A percentile compares a stretch with the other conserved stretches of the same genome.
phyloP scores from a whole-genome alignment of 2,888 invertebrate genomes.

The Neoitamus cyanurus region DNA sequence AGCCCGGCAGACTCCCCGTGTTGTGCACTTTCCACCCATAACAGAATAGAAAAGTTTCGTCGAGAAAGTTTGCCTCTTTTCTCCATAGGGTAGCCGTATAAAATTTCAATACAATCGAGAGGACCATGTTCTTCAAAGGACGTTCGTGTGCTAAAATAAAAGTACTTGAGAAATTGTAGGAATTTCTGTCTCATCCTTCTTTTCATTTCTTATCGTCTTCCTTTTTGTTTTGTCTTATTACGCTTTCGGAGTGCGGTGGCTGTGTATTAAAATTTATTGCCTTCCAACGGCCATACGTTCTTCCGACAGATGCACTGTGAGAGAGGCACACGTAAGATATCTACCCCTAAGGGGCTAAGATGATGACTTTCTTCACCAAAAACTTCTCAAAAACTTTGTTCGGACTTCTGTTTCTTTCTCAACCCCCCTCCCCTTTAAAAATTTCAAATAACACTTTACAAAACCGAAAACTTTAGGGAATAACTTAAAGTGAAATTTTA shows the following conservation, averaged over 20 bases:
- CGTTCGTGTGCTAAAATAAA: background rate
- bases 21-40: background rate
- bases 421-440: background rate
- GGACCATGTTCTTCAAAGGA: background rate
- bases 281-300: background rate
- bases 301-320: conserved; percentile 22
- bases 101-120: conserved; percentile 26
- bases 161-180: background rate
- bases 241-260: background rate
- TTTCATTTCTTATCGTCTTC: background rate
- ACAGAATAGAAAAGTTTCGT: background rate
- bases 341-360: background rate
- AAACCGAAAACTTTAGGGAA: background rate
- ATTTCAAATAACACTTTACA: background rate
- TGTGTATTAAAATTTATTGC: conserved; percentile 32
- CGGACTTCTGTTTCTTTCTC: background rate
- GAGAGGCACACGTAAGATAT: background rate
- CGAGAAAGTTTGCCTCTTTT: background rate
- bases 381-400: background rate
- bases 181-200: background rate
- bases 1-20: background rate
- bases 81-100: background rate
- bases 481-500: background rate
- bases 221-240: conserved; percentile 1
- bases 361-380: background rate